A percentile compares a stretch with the other conserved stretches of the same genome.
These are phyloP conservation scores for Bombyx huttoni DNA, from an alignment of 2,888 invertebrate species.

Conservation along the genomic window DNA sequence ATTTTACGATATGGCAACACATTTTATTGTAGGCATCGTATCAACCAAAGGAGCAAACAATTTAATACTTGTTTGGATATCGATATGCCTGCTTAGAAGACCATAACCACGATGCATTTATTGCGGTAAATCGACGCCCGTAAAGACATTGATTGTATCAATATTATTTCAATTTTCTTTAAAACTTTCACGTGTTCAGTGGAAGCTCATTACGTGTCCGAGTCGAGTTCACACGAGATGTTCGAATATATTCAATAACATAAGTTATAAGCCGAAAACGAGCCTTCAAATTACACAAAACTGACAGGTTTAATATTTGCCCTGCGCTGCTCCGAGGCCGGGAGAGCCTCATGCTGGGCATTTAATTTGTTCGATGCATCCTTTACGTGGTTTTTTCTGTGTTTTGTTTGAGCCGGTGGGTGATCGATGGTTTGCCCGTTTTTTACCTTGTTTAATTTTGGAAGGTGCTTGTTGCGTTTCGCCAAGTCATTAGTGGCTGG, in stretches of 20 bases:
- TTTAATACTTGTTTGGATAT: constrained; percentile 18
- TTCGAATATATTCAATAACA: constrained; percentile 62
- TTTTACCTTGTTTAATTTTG: constrained; percentile 67
- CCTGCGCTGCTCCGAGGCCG: constrained; percentile 39
- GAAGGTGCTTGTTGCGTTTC: constrained; percentile 55
- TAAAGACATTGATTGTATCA: constrained; percentile 38
- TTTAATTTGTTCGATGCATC: constrained; percentile 71
- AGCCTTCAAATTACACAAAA: constrained; percentile 65
- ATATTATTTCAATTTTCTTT: constrained; percentile 43
- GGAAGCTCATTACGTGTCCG: constrained; percentile 32
- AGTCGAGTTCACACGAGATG: constrained; percentile 34
- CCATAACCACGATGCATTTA: constrained; percentile 27
- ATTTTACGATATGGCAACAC: constrained; percentile 34
- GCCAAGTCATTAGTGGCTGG: constrained; percentile 61
- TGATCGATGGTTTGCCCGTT: constrained; percentile 67
- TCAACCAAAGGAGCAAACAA: constrained; percentile 25
- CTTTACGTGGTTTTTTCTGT: constrained; percentile 57
- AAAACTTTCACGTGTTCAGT: constrained; percentile 24
- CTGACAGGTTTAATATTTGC: constrained; percentile 70
- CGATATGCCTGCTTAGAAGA: constrained; percentile 21
- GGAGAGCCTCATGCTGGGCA: constrained; percentile 62
- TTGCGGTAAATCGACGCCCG: constrained; percentile 23
- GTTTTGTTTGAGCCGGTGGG: constrained; percentile 57
- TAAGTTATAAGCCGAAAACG: constrained; percentile 62
- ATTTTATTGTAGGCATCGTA: constrained; percentile 18